Evolutionary conservation across 53 echinoderm and acorn worm species (phyloP).

Genomic region (Antedon mediterranea): DNA sequence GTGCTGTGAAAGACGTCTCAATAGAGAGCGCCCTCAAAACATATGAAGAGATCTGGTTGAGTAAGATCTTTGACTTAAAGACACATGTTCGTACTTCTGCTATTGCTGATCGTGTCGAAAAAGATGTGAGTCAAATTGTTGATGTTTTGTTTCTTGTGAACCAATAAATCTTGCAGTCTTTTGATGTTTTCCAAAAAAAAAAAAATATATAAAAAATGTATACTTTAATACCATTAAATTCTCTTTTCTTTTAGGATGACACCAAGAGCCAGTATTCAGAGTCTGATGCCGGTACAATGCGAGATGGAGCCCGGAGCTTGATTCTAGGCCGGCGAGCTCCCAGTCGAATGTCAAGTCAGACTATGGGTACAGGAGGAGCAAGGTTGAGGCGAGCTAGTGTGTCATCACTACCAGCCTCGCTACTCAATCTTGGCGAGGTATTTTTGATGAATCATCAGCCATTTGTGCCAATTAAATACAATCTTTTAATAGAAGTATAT

Average conservation of each 20-base stretch:
- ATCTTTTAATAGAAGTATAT: too few species aligned
- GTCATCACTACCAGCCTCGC: conserved; percentile 77
- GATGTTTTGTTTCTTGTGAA: too few species aligned
- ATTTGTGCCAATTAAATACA: too few species aligned
- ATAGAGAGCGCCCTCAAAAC: conserved; percentile 97
- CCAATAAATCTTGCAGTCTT: too few species aligned
- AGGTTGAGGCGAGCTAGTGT: conserved; percentile 76
- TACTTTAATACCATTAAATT: not conserved
- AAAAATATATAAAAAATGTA: too few species aligned
- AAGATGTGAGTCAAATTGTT: conserved; percentile 45
- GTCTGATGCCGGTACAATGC: conserved; percentile 43
- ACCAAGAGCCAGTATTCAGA: conserved; percentile 73
- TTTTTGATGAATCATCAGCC: too few species aligned
- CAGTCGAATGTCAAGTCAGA: conserved; percentile 83
- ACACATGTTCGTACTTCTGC: conserved; percentile 57
- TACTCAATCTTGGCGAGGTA: conserved; percentile 94
- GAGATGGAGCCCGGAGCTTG: not conserved
- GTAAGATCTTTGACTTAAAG: conserved; percentile 88
- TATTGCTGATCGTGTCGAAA: conserved; percentile 47
- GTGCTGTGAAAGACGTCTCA: conserved; percentile 90
- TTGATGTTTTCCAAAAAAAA: too few species aligned
- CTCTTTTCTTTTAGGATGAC: conserved; percentile 35
- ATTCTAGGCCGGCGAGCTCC: conserved; percentile 45
- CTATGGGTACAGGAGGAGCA: conserved; percentile 48
- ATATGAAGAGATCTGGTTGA: conserved; percentile 97